phyloP scores from a whole-genome alignment of 2,888 invertebrate species.

The Sminthurides aquaticus region DNA sequence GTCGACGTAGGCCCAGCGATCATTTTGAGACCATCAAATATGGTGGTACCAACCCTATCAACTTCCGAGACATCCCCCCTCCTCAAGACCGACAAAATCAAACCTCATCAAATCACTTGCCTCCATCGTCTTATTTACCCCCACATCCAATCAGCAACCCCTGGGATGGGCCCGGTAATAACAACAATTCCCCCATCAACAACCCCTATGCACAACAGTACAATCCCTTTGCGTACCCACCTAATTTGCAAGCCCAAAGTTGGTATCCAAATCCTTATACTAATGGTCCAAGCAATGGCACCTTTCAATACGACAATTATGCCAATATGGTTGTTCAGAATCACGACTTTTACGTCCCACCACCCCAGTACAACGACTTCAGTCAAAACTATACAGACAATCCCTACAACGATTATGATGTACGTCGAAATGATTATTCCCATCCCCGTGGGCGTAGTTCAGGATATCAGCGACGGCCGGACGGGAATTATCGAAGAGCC shows the following conservation, averaged over 20 bases:
- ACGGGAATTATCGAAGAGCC: not conserved
- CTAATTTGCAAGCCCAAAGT: not conserved
- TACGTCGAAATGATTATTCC: not conserved
- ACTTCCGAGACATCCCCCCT: not conserved
- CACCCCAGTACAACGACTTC: not conserved
- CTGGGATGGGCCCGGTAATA: not conserved
- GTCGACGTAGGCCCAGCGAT: not conserved
- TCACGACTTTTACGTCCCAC: not conserved
- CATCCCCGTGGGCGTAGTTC: not conserved
- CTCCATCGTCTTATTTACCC: not conserved
- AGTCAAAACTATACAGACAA: not conserved
- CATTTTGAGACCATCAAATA: not conserved
- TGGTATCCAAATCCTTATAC: not conserved
- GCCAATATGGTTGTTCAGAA: not conserved
- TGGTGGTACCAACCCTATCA: not conserved
- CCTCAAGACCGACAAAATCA: not conserved
- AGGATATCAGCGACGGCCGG: not conserved
- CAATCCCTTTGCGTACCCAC: not conserved
- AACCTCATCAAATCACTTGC: not conserved
- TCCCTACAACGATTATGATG: no score
- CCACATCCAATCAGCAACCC: not conserved
- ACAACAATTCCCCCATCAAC: not conserved
- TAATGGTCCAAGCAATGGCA: no score
- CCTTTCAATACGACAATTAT: not conserved
- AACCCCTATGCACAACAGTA: not conserved